Evolutionary conservation across 35 echinoderm and acorn worm species (phyloP), one percentile per base, ranked within the genome.

Genomic region (Patiria miniata): DNA sequence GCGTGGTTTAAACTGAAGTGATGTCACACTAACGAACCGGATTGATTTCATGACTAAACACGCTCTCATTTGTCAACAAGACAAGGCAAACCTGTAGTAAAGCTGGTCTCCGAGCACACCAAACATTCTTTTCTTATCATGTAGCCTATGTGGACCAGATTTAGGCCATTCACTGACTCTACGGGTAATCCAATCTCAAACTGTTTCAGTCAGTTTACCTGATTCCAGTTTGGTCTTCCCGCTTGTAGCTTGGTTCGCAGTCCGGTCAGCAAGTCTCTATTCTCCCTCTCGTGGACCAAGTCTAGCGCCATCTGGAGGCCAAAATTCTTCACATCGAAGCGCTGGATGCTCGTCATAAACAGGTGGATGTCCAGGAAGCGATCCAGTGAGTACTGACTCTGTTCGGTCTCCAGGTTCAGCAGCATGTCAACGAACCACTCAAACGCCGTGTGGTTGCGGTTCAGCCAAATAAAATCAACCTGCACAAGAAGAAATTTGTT

Each of bases 381-480:
- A 22, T 87, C 84, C 33, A 85, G 22, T 19, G 61, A 44, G 52
- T 68, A 47, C 10, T 92, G 39, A 30, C 86, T 59, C 51, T 83
- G 57, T 15, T 51, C 42, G 32, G 82, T 37, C 51, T 92, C 90
- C 9, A 87, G 53, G 65, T 92, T 73, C 30, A 86, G 37, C 37
- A 92, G 39, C 78, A 92, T 37, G 38, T 39, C 77, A 5, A 86
- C 85, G 61, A 92, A 92, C 90, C 90, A 92, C 57, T 92, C 90
- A 79, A 92, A 92, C 28, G 84, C 78, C 42, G 68, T 92, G 37
- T 86, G 78, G 85, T 86, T 78, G 1, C 90, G 90, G 38, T 92
- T 92, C 3, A 92, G 47, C 90, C 90, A 92, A 4, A 87, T 68
- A 40, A 92, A 92, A 44, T 92, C 84, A 57, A 92, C 90, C 90